phyloP scores from a whole-genome alignment of 2,797 vertebrate genomes.

The Acanthiza pusilla region DNA sequence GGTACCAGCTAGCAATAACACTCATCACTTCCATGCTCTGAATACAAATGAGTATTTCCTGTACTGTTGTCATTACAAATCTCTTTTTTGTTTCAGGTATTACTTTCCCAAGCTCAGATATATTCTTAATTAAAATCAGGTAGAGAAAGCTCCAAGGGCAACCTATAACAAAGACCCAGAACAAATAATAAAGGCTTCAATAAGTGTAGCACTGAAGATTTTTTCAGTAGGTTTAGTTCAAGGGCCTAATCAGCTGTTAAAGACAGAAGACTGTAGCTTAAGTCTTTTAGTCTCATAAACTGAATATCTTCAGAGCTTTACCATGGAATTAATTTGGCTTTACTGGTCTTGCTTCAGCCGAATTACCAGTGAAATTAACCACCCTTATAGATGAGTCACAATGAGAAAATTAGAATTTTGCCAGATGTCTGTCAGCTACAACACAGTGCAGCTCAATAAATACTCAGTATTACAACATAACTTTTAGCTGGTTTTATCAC shows the following conservation, averaged over 20 bases:
- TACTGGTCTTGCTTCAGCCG: background rate
- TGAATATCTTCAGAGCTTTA: background rate
- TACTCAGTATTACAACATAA: background rate
- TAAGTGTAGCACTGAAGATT: background rate
- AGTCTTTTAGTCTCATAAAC: background rate
- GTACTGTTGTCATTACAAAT: background rate
- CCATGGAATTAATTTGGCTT: background rate
- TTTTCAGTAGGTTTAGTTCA: constrained; percentile 2
- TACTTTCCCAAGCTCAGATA: constrained; percentile 13
- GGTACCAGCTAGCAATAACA: background rate
- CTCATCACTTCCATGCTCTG: background rate
- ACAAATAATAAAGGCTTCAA: background rate
- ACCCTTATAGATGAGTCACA: background rate
- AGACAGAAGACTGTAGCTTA: background rate
- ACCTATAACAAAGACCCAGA: background rate
- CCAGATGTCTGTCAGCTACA: background rate
- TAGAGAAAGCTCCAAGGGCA: constrained; percentile 8
- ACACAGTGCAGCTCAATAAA: background rate
- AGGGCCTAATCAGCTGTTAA: background rate
- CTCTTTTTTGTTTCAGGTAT: background rate
- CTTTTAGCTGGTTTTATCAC: background rate
- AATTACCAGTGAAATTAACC: background rate
- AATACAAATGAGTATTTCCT: constrained; percentile 12
- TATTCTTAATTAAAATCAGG: constrained; percentile 32
- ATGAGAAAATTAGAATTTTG: background rate